A percentile compares a stretch with the other conserved stretches of the same genome.
Conservation (phyloP, 2,888 invertebrate species). For the Nysson spinosus region DNA sequence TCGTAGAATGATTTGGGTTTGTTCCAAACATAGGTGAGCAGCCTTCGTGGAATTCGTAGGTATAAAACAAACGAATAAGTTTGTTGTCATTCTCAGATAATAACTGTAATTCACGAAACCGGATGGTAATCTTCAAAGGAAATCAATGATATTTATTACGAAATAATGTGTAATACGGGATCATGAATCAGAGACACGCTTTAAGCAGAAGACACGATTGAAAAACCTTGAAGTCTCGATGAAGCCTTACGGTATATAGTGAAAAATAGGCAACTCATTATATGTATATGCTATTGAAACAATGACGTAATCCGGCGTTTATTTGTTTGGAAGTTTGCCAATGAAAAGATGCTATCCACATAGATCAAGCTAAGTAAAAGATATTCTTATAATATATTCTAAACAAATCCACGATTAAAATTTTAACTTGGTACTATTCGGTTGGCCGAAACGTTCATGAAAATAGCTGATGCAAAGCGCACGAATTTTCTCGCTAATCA, state of each 20-base stretch:
- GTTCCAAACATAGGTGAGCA: slow-evolving; percentile 52
- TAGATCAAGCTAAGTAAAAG: not conserved
- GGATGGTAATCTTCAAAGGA: too few species aligned
- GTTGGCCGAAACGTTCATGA: too few species aligned
- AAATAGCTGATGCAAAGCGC: too few species aligned
- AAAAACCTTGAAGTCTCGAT: slow-evolving; percentile 29
- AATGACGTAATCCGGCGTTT: slow-evolving; percentile 28
- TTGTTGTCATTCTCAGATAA: slow-evolving; percentile 26
- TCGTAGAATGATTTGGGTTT: slow-evolving; percentile 22
- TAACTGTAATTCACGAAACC: too few species aligned
- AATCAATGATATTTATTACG: too few species aligned
- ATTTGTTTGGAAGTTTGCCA: slow-evolving; percentile 45
- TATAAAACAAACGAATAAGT: not conserved
- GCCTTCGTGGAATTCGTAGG: slow-evolving; percentile 47
- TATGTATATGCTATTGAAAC: slow-evolving; percentile 20
- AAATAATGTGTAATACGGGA: too few species aligned
- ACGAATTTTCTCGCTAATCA: too few species aligned
- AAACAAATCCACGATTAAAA: too few species aligned
- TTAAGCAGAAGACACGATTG: slow-evolving; percentile 1
- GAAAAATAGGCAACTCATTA: slow-evolving; percentile 33
- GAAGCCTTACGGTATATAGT: slow-evolving; percentile 20
- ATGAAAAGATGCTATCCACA: slow-evolving; percentile 24
- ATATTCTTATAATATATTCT: not conserved
- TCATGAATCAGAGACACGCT: too few species aligned
- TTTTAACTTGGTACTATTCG: too few species aligned